Base-by-base conservation (phyloP, 2,113 vertebrate genomes). In the Podarcis muralis region DNA sequence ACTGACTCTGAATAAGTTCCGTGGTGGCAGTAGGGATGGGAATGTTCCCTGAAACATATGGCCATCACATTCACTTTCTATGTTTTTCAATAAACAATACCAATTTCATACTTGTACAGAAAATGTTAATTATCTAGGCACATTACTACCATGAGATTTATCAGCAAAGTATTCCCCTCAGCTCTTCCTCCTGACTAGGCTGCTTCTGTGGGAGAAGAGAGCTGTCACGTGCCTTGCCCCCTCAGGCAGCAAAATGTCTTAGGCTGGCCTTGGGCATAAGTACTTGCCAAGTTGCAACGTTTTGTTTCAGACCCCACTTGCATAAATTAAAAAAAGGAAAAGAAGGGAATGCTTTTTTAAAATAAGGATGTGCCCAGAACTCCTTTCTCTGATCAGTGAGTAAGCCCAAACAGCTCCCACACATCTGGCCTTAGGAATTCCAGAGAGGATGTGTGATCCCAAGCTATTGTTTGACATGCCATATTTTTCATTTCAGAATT, bases 1-100 rank as follows among this genome's bases (percentile, higher is more conserved):
- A n/a, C 79, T 84, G 84, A 69, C 35, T 69, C 18, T 8, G 43
- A 53, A 74, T 87, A 74, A 25, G 18, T 48, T 82, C 27, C 37
- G 16, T 57, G n/a, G 3, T n/a, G 74, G 30, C 84, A 25, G 87
- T 89, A 53, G n/a, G 5, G 6, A 23, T 69, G 32, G 0, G 0
- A 32, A 86, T 11, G 30, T 77, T 82, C 40, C 35, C 3, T 68
- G 18, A 74, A 83, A 48, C 9, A 72, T 22, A 13, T 74, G 37
- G 71, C 59, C 43, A 35, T 22, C 86, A 0, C 0, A n/a, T 37
- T 69, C 27, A 3, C 76, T 65, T 74, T 5, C 9, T 32, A 27
- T 57, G 59, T 66, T 18, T 87, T 69, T 72, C 85, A 92, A 85
- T 84, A 84, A 83, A n/a, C 6, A n/a, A 48, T 48, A 12, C 48